Conservation (phyloP, 2,888 invertebrate species). For the Xanthia togata region DNA sequence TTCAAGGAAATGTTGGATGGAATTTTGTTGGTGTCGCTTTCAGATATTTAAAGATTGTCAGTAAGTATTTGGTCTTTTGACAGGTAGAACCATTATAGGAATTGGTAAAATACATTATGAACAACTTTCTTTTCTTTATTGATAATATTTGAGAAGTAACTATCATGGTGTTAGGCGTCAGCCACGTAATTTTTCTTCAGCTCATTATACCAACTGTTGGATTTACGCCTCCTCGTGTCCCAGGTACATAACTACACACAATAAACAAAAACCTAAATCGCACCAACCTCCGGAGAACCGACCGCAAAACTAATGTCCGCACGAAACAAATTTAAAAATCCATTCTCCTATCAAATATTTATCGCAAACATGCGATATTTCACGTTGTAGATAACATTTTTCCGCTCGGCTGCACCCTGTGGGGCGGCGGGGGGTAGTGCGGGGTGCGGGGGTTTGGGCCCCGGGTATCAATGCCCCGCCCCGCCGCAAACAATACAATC, state of each 20-base stretch:
- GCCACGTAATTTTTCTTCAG: background rate
- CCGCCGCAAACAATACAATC: conserved; percentile 89
- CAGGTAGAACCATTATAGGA: no score
- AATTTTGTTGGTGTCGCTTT: background rate
- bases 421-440: conserved; percentile 60
- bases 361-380: conserved; percentile 84
- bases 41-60: background rate
- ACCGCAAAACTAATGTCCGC: conserved; percentile 69
- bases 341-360: conserved; percentile 85
- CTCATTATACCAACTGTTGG: background rate
- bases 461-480: conserved; percentile 82
- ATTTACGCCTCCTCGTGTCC: background rate
- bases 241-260: conserved; percentile 2
- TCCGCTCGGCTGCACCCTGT: conserved; percentile 81
- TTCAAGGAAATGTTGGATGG: background rate
- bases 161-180: background rate
- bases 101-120: no score
- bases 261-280: conserved; percentile 43
- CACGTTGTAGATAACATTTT: conserved; percentile 84
- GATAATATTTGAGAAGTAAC: background rate
- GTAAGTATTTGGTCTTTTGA: background rate
- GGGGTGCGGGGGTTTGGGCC: conserved; percentile 60
- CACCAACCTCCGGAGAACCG: conserved; percentile 47
- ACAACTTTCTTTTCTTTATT: background rate
- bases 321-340: conserved; percentile 79